Conservation (phyloP, 2,888 invertebrate genomes). For the Pyrrhia umbra region DNA sequence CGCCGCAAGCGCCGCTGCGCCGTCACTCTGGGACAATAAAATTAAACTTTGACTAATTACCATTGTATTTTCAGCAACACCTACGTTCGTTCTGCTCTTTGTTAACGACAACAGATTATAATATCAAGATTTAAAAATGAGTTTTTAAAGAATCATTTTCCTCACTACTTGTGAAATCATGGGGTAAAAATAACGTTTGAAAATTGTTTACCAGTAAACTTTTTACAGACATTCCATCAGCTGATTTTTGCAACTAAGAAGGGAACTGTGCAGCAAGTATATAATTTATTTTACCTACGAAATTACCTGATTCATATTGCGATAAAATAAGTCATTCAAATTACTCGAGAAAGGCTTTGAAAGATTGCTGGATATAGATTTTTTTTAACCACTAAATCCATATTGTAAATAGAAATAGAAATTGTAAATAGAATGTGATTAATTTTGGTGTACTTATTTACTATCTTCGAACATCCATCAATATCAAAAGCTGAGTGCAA, state of each 20-base stretch:
- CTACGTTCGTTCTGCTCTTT: slow-evolving; percentile 45
- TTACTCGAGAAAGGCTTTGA: too few species aligned
- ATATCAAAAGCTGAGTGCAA: slow-evolving; percentile 14
- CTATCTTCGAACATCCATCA: slow-evolving; percentile 1
- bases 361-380: neutral
- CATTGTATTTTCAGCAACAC: slow-evolving; percentile 51
- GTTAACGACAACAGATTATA: slow-evolving; percentile 58
- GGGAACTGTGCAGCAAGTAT: too few species aligned
- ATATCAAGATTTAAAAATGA: slow-evolving; percentile 25
- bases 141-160: slow-evolving; percentile 31
- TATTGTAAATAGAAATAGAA: too few species aligned
- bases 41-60: slow-evolving; percentile 55
- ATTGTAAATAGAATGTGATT: too few species aligned
- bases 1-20: slow-evolving; percentile 18
- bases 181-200: slow-evolving; percentile 34
- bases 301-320: too few species aligned
- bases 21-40: neutral
- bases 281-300: too few species aligned
- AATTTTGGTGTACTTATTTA: neutral
- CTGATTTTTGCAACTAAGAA: slow-evolving; percentile 2
- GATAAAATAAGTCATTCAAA: too few species aligned
- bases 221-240: slow-evolving; percentile 11
- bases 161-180: slow-evolving; percentile 22
- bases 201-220: slow-evolving; percentile 23
- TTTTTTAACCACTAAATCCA: too few species aligned